These are phyloP conservation scores for Adrianichthys oophorus DNA, from an alignment of 2,797 vertebrate species.

Conservation along the genomic window DNA sequence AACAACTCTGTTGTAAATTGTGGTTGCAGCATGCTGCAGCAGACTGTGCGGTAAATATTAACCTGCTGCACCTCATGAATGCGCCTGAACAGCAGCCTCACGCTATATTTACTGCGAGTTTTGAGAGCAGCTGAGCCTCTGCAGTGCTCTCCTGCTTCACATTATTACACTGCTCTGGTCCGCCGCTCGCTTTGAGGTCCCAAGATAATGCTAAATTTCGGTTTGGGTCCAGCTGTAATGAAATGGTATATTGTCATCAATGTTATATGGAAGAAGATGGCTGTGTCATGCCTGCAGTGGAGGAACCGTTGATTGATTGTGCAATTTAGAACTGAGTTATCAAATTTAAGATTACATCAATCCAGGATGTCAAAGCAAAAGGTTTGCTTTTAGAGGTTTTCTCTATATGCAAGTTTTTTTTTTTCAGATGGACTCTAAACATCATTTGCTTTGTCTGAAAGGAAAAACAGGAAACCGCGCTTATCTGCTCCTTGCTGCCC, in stretches of 20 bases:
- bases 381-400: conserved; percentile 43
- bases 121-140: conserved; percentile 26
- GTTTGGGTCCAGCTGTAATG: conserved; percentile 56
- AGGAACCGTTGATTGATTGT: conserved; percentile 60
- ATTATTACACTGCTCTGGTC: conserved; percentile 52
- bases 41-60: conserved; percentile 4
- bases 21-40: not conserved
- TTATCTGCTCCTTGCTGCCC: too few species aligned
- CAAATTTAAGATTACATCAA: conserved; percentile 55
- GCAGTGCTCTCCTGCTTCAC: conserved; percentile 26
- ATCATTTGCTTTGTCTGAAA: too few species aligned
- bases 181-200: conserved; percentile 51
- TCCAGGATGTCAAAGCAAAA: conserved; percentile 55
- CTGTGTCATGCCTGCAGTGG: conserved; percentile 63
- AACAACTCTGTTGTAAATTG: too few species aligned
- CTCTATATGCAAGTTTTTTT: conserved; percentile 24
- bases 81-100: conserved; percentile 20
- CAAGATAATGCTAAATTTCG: conserved; percentile 52
- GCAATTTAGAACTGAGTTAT: conserved; percentile 56
- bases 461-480: too few species aligned
- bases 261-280: conserved; percentile 66
- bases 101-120: not conserved
- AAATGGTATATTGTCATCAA: conserved; percentile 69
- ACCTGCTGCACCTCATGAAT: conserved; percentile 51
- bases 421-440: too few species aligned